A percentile compares a stretch with the other conserved stretches of the same genome.
These are phyloP conservation scores for Echiichthys vipera DNA, from an alignment of 2,797 vertebrate species.

Conservation along the genomic window DNA sequence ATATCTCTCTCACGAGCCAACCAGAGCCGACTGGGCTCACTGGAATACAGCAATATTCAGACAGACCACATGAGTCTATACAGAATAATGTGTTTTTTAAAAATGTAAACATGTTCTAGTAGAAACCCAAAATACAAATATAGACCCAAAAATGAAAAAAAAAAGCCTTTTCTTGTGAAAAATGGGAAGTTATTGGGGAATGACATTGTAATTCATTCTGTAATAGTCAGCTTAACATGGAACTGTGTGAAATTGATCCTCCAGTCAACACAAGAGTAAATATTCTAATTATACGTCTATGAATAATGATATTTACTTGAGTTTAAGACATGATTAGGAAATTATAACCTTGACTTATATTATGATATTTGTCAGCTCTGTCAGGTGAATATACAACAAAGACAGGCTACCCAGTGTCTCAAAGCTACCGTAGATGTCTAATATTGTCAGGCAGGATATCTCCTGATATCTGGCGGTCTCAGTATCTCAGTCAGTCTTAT, in stretches of 20 bases:
- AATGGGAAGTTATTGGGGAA: not conserved
- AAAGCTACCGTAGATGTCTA: constrained; percentile 29
- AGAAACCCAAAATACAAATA: too few relatives aligned
- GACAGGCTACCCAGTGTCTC: constrained; percentile 13
- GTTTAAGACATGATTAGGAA: not conserved
- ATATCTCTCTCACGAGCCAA: too few relatives aligned
- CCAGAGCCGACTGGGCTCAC: too few relatives aligned
- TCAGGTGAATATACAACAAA: constrained; percentile 20
- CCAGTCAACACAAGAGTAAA: not conserved
- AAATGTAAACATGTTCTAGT: too few relatives aligned
- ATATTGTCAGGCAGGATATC: constrained; percentile 48
- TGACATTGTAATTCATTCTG: too few relatives aligned
- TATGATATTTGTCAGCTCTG: not conserved
- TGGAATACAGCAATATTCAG: too few relatives aligned
- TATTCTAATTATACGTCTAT: not conserved
- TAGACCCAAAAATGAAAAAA: too few relatives aligned
- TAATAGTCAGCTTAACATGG: not conserved
- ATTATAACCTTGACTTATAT: not conserved
- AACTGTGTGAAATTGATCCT: not conserved
- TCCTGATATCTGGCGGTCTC: constrained; percentile 46
- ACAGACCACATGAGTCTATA: too few relatives aligned
- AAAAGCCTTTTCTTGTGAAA: not conserved
- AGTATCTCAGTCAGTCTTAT: constrained; percentile 46
- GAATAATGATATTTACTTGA: not conserved
- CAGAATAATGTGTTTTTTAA: too few relatives aligned